These are phyloP conservation scores for Acanthococcus lagerstroemiae DNA, from an alignment of 2,888 invertebrate genomes.

Conservation along the genomic window DNA sequence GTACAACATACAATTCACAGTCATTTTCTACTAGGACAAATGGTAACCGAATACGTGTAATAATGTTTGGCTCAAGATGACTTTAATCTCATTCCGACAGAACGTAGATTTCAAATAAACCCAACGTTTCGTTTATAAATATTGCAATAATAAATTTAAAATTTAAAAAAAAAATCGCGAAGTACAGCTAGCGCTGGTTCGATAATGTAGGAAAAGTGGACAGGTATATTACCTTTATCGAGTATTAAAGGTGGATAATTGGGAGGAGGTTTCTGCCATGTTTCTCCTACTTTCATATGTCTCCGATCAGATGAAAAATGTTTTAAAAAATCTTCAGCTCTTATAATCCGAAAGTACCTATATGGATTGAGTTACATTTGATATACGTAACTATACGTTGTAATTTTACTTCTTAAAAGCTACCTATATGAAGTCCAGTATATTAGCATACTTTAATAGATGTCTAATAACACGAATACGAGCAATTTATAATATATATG, in stretches of 20 bases:
- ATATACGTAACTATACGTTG: background rate
- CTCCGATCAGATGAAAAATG: slow-evolving; percentile 25
- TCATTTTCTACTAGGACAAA: too few relatives aligned
- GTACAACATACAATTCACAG: too few relatives aligned
- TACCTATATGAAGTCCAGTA: too few relatives aligned
- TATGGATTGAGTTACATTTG: background rate
- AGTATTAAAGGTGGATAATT: slow-evolving; percentile 12
- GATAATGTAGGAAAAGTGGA: background rate
- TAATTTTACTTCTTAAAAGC: background rate
- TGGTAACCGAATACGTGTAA: too few relatives aligned
- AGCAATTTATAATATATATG: too few relatives aligned
- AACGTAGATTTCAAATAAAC: too few relatives aligned
- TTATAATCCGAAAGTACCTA: slow-evolving; percentile 21
- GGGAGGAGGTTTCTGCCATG: slow-evolving; percentile 20
- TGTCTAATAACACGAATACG: too few relatives aligned
- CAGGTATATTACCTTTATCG: background rate
- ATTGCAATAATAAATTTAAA: background rate
- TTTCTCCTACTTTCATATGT: slow-evolving; percentile 21
- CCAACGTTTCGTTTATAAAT: too few relatives aligned
- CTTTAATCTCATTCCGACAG: too few relatives aligned
- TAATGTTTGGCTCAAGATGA: too few relatives aligned
- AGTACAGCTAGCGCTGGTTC: background rate
- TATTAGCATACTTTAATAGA: too few relatives aligned
- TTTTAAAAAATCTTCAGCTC: slow-evolving; percentile 13
- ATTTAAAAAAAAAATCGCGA: background rate